These are phyloP conservation scores for Acridotheres tristis DNA, from an alignment of 2,797 vertebrate genomes.

Conservation along the genomic window DNA sequence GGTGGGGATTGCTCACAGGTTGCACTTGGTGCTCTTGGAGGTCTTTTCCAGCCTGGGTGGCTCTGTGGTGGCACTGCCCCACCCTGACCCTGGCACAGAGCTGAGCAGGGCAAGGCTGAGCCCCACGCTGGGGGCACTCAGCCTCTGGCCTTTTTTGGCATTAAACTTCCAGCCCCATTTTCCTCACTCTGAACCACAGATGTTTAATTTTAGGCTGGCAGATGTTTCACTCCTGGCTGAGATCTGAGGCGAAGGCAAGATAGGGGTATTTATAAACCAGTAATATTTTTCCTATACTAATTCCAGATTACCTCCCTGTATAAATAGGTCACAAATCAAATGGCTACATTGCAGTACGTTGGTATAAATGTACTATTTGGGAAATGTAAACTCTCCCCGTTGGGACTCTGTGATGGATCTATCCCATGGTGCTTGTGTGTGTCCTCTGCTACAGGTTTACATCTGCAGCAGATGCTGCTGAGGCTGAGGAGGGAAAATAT, in stretches of 20 bases:
- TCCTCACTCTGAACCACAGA: conserved; percentile 15
- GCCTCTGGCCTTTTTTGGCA: conserved; percentile 62
- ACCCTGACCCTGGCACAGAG: rapidly evolving
- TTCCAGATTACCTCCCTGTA: conserved; percentile 65
- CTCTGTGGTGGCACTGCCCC: not conserved
- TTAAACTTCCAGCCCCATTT: conserved; percentile 19
- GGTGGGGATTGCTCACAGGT: not conserved
- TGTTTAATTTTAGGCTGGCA: conserved; percentile 66
- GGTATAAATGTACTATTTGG: conserved; percentile 37
- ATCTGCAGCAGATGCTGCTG: not conserved
- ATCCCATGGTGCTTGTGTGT: not conserved
- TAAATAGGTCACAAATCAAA: conserved; percentile 71
- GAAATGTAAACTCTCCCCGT: not conserved
- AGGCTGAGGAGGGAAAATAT: not conserved
- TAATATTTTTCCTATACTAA: conserved; percentile 57
- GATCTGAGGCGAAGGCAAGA: conserved; percentile 38
- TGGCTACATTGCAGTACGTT: not conserved
- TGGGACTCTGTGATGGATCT: not conserved
- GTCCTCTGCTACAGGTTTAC: conserved; percentile 1
- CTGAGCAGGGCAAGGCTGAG: not conserved
- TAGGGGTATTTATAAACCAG: conserved; percentile 60
- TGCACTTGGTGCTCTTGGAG: not conserved
- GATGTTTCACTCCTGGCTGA: conserved; percentile 63
- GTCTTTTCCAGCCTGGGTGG: not conserved
- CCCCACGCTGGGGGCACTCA: not conserved